Percentiles rank a stretch among this genome's conserved stretches.
phyloP scores from a whole-genome alignment of 2,888 invertebrate species.

The Trilocha varians region DNA sequence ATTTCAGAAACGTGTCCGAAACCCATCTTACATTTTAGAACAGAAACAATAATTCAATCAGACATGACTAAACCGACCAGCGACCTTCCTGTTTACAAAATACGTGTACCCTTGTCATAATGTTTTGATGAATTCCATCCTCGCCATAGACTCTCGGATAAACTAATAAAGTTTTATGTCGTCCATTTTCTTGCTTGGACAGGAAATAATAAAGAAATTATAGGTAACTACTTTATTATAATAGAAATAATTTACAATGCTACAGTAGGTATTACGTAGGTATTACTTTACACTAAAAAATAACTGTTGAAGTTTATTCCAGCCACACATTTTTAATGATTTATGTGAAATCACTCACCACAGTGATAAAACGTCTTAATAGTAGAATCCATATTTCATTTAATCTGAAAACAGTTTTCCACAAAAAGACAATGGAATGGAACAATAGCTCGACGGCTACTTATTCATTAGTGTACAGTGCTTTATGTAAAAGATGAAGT shows the following conservation, averaged over 20 bases:
- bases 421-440: background rate
- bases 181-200: no score
- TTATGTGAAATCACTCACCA: no score
- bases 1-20: conserved; percentile 46
- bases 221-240: no score
- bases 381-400: background rate
- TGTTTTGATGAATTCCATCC: conserved; percentile 33
- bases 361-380: background rate
- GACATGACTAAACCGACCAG: conserved; percentile 50
- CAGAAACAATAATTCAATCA: conserved; percentile 68
- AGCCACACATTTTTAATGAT: no score
- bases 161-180: no score
- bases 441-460: background rate
- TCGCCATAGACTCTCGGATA: conserved; percentile 17
- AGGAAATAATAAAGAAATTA: no score
- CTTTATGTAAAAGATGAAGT: background rate
- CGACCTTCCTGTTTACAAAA: conserved; percentile 56
- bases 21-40: conserved; percentile 41
- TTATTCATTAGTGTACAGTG: background rate
- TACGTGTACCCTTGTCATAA: conserved; percentile 37
- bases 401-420: background rate
- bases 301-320: no score
- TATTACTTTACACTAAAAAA: no score
- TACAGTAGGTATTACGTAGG: no score
- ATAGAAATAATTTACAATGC: no score